Conservation (phyloP, 2,113 vertebrate species). For the Carlito syrichta region DNA sequence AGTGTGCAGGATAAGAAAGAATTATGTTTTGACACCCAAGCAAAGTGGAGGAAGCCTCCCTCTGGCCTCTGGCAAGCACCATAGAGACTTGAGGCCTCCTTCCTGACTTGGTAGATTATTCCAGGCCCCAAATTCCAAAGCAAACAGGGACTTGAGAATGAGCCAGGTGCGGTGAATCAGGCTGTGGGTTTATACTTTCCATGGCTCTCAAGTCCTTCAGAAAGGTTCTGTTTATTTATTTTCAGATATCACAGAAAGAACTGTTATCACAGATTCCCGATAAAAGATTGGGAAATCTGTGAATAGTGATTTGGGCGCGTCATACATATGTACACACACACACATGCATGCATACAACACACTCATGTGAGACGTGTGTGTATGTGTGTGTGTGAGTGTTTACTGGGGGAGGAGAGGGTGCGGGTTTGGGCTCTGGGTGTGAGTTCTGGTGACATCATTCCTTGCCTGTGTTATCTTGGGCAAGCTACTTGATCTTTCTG, state of each 20-base stretch:
- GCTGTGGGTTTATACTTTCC: slow-evolving; percentile 55
- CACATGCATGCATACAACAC: accelerated
- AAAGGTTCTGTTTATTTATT: slow-evolving; percentile 41
- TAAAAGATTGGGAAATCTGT: not conserved
- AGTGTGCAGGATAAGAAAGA: not conserved
- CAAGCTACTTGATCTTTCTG: not conserved
- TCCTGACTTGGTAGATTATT: slow-evolving; percentile 1
- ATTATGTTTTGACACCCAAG: slow-evolving; percentile 17
- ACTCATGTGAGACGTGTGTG: no score
- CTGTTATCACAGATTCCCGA: slow-evolving; percentile 4
- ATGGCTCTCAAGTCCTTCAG: not conserved
- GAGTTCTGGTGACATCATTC: not conserved
- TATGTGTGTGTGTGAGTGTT: not conserved
- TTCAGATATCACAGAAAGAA: slow-evolving; percentile 33
- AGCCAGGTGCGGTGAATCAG: slow-evolving; percentile 9
- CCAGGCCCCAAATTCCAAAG: slow-evolving; percentile 54
- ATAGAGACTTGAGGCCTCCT: slow-evolving; percentile 28
- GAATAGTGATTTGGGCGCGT: not conserved
- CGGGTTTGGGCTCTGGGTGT: not conserved
- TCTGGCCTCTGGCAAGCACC: not conserved
- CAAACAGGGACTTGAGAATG: slow-evolving; percentile 53
- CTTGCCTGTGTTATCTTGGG: not conserved
- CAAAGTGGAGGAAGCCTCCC: not conserved
- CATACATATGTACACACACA: no score
- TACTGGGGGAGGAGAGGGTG: not conserved